Base-by-base conservation (phyloP, 1,140 invertebrate species). In the Zeugodacus cucurbitae region DNA sequence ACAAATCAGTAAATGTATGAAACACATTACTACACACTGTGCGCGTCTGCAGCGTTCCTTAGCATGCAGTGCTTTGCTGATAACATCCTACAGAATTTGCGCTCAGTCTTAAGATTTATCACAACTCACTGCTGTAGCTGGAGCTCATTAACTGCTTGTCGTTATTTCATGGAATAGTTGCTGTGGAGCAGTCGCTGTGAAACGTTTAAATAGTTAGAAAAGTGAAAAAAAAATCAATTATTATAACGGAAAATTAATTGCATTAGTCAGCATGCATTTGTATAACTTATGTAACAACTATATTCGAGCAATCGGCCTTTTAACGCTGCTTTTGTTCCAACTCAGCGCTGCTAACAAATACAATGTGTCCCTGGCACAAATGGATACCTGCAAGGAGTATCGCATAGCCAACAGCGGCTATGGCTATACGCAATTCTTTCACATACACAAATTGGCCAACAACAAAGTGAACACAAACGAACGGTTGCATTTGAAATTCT, bases 401-500 rank as follows among this genome's bases (percentile, higher is more conserved):
- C 59, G n/a, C 3, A 89, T 91, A 44, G 57, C 7, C 3, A 87
- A 88, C 1, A 86, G 64, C n/a, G 90, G 90, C n/a, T 93, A 93
- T 88, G 89, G 85, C 7, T 93, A 93, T 48, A 88, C 87, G 29
- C 88, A 90, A 70, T 93, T 93, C 29, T 93, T 90, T 32, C 89
- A 90, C 74, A 86, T 93, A 0, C 89, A 89, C 48, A 87, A 78
- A 2, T 88, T 93, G 64, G 89, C 91, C 67, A 92, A 93, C 64
- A 92, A 92, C 58, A 91, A 90, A 54, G 58, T 87, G 3, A 87
- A 87, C 17, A 34, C n/a, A 1, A 90, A 91, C 32, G 89, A 92
- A 87, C 88, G 91, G 0, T 44, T 93, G n/a, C 92, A 93, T 86
- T 88, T 93, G 32, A 93, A 92, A 67, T 93, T 93, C 22, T 93